A percentile compares a stretch with the other conserved stretches of the same genome.
phyloP scores from a whole-genome alignment of 2,113 vertebrate species.

The Polypterus senegalus region DNA sequence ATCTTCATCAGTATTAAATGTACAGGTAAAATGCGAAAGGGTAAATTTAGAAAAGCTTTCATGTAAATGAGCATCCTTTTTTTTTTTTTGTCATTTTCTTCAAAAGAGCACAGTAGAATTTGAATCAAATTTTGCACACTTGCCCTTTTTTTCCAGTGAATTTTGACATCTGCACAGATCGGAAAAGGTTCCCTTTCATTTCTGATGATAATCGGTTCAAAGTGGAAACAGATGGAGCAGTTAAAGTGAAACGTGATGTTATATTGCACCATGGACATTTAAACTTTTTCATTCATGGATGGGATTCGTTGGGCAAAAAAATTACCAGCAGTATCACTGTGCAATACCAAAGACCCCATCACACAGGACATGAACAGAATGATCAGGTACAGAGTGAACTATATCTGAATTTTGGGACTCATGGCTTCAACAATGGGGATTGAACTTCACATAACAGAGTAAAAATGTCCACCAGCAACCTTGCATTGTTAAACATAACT shows the following conservation, averaged over 20 bases:
- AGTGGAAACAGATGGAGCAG: conserved; percentile 26
- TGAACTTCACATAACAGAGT: too few relatives aligned
- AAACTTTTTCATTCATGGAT: conserved; percentile 28
- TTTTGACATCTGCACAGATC: conserved; percentile 34
- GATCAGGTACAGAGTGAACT: conserved; percentile 13
- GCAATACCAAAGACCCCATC: conserved; percentile 5
- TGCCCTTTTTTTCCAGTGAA: conserved; percentile 25
- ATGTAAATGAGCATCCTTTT: too few relatives aligned
- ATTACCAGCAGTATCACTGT: conserved; percentile 24
- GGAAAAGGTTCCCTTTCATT: conserved; percentile 13
- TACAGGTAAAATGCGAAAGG: too few relatives aligned
- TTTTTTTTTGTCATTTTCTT: too few relatives aligned
- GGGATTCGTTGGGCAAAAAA: conserved; percentile 30
- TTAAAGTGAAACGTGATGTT: conserved; percentile 28
- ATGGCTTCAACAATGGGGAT: not conserved
- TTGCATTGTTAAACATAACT: not conserved
- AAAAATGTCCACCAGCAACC: not conserved
- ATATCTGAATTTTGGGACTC: not conserved
- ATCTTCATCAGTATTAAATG: too few relatives aligned
- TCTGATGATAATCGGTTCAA: conserved; percentile 27
- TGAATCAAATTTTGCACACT: too few relatives aligned
- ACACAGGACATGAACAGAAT: not conserved
- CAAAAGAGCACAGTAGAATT: too few relatives aligned
- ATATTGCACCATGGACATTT: conserved; percentile 27
- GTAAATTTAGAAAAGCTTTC: too few relatives aligned